phyloP scores from a whole-genome alignment of 2,113 vertebrate species.

The Apaloderma vittatum region DNA sequence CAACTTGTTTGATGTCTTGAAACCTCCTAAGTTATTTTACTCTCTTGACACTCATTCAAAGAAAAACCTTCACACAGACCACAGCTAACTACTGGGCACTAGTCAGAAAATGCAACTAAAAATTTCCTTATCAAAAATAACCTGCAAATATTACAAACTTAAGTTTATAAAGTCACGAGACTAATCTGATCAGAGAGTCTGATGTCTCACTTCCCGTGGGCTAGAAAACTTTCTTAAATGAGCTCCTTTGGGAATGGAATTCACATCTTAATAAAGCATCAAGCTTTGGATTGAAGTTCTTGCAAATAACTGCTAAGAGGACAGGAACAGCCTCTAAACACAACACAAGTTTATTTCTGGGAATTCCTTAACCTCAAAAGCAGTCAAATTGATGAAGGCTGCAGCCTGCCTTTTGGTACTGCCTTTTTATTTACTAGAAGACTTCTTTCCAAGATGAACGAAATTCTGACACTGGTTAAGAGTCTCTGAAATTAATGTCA shows the following conservation, averaged over 20 bases:
- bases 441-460: neutral
- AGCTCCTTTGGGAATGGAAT: neutral
- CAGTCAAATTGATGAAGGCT: neutral
- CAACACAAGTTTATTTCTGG: neutral
- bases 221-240: neutral
- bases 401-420: neutral
- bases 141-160: neutral
- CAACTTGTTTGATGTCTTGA: neutral
- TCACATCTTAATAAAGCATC: neutral
- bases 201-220: neutral
- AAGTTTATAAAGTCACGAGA: neutral
- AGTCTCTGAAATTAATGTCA: neutral
- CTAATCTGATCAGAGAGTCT: fast-evolving
- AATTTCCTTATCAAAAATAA: neutral
- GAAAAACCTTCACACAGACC: neutral
- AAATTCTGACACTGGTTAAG: neutral
- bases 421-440: neutral
- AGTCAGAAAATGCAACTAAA: neutral
- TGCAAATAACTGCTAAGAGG: neutral
- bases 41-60: neutral
- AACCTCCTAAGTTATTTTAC: neutral
- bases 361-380: neutral
- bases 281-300: neutral
- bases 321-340: neutral
- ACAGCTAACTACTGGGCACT: neutral